Evolutionary conservation across 23 tunicate genomes (phyloP).

Genomic region (Halocynthia aurantium): DNA sequence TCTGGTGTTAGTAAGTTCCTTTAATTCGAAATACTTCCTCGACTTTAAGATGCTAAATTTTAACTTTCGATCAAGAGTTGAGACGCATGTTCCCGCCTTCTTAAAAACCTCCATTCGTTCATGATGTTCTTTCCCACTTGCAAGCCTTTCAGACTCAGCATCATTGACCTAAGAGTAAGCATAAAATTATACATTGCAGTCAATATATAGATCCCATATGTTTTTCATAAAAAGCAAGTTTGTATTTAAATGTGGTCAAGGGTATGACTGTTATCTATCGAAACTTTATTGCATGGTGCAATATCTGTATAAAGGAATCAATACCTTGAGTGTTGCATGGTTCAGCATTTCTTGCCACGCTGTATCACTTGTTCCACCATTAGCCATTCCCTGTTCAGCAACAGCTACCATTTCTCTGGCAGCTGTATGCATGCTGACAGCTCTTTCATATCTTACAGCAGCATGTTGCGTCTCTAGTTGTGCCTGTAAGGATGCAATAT

Average conservation of each 20-base stretch:
- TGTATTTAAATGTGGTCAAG: no score
- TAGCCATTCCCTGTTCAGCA: conserved; percentile 93
- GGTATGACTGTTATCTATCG: no score
- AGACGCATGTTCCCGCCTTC: conserved; percentile 40
- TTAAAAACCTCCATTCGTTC: conserved; percentile 59
- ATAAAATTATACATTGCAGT: not conserved
- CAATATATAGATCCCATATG: no score
- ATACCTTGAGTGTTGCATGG: conserved; percentile 77
- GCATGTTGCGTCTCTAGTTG: conserved; percentile 45
- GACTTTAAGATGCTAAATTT: conserved; percentile 49
- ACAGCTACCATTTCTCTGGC: conserved; percentile 94
- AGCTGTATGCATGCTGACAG: conserved; percentile 87
- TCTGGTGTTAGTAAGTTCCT: conserved; percentile 22
- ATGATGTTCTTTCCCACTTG: conserved; percentile 65
- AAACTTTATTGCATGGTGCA: no score
- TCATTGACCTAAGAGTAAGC: conserved; percentile 41
- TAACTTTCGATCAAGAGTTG: conserved; percentile 37
- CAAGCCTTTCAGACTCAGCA: conserved; percentile 50
- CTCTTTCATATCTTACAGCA: conserved; percentile 64
- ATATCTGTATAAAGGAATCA: no score
- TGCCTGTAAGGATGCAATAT: not conserved
- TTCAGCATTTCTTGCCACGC: conserved; percentile 99
- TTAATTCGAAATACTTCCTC: conserved; percentile 47
- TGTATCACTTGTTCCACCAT: conserved; percentile 38
- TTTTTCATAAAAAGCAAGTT: no score